Base-by-base conservation (phyloP, 2,888 invertebrate genomes). In the Torymus aiolomorphi region DNA sequence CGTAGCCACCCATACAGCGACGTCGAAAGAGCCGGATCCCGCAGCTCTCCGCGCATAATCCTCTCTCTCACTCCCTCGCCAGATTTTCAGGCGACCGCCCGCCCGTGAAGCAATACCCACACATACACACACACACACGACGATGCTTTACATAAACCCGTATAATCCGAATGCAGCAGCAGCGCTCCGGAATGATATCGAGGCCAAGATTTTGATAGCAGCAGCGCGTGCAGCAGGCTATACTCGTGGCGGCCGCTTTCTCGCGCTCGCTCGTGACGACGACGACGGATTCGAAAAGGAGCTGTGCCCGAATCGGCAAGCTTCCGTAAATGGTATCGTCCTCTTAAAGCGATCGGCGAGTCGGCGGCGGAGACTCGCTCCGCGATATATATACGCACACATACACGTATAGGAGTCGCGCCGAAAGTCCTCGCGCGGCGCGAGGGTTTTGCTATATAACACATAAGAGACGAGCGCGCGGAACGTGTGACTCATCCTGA, bases 181-280 rank as follows among this genome's bases (percentile, higher is more conserved):
- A 24, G 10, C 62, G 56, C 10, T 24, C 18, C 54, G 59, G 16
- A 20, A 65, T 80, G 62, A 82, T 85, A 86, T 86, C 83, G 86
- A 85, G 86, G 86, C 83, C 85, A 86, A 84, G 84, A 87, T 87
- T 86, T 87, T 85, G 84, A 85, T 81, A 82, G 42, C 73, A 42
- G 42, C 42, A 42, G 54, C 73, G 24, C 13, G 66, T 54, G 52
- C 54, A 49, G 31, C 42, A 31, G 67, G 67, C 59, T 42, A 42
- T 42, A 42, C 8, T 42, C 42, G 67, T 16, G 24, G 14, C 79
- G 74, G 77, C 82, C 83, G 86, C 87, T 87, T 87, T 87, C 87
- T 84, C 85, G 84, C 65, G 66, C 80, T 78, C 81, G 80, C 59
- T 14, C 13, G 24, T n/a, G 42, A 5, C 42, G 42, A 42, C 42